These are phyloP conservation scores for Apus apus DNA, from an alignment of 2,113 vertebrate species.

Conservation along the genomic window DNA sequence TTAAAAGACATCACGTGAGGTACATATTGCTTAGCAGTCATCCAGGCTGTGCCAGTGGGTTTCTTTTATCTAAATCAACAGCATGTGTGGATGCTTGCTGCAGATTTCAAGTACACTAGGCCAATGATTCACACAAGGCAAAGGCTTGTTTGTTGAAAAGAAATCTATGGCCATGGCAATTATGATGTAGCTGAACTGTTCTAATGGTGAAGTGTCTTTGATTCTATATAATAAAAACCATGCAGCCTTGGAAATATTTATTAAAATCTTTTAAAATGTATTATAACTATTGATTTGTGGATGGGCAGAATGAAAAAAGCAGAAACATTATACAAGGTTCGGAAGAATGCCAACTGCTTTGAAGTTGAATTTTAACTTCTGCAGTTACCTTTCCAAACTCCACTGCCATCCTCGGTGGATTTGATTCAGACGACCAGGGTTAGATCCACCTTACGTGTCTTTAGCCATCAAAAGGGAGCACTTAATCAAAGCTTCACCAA, in stretches of 20 bases:
- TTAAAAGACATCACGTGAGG: slow-evolving; percentile 20
- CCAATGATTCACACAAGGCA: slow-evolving; percentile 52
- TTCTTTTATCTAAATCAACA: slow-evolving; percentile 72
- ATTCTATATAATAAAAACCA: slow-evolving; percentile 58
- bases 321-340: slow-evolving; percentile 7
- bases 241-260: slow-evolving; percentile 47
- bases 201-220: slow-evolving; percentile 59
- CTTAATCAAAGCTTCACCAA: neutral
- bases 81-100: slow-evolving; percentile 60
- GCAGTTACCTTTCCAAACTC: slow-evolving; percentile 6
- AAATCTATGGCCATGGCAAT: slow-evolving; percentile 49
- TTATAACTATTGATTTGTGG: slow-evolving; percentile 47
- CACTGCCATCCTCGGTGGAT: neutral
- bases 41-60: slow-evolving; percentile 15
- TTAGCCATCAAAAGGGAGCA: neutral
- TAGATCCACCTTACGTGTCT: neutral
- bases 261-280: slow-evolving; percentile 48
- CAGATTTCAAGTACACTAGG: slow-evolving; percentile 33
- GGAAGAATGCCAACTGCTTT: neutral
- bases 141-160: slow-evolving; percentile 32
- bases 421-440: neutral
- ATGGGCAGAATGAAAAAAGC: slow-evolving; percentile 19
- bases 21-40: slow-evolving; percentile 42
- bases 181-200: slow-evolving; percentile 28
- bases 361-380: neutral